Base-by-base conservation (phyloP, 2,797 vertebrate species). In the Anniella stebbinsi region DNA sequence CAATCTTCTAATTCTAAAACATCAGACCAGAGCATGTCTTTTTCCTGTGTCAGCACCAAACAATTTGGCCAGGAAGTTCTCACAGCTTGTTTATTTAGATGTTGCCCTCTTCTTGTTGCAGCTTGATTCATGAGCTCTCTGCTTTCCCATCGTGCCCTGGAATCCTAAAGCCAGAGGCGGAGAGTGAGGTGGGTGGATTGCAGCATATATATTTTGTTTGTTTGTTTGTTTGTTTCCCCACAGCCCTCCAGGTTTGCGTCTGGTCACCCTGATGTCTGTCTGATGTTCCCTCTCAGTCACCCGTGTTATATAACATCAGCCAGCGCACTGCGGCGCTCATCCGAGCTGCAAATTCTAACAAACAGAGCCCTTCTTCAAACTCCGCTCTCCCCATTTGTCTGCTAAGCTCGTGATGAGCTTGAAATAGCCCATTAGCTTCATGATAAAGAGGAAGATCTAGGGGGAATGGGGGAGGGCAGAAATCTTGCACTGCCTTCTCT, bases 31-130 rank as follows among this genome's bases (percentile, higher is more conserved):
- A 84, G 67, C 25, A 41, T 86, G 72, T 63, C 28, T 33, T 86
- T 75, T 80, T 36, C 60, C 48, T 87, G 23, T 86, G 15, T 36
- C 89, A 80, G 63, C 66, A 83, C 41, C 89, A 94, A 93, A 30
- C 86, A 92, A 86, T 17, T 4, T 77, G 70, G 80, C 82, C 86
- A 85, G 63, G 66, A 48, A 12, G 54, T 89, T 90, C 87, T 87
- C 80, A 48, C 69, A 76, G 28, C 36, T 13, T 84, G 11, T 23
- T 90, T 73, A 54, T 38, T 41, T 1, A 17, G 23, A 23, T 66
- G 82, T 28, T 51, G 67, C 5, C 82, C 0, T 0, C 30, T 13
- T 82, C 91, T 75, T 72, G 75, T 28, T 84, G 80, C 81, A 76
- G 15, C 38, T 54, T 30, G 66, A 48, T 86, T 93, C 17, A 2